A percentile compares a stretch with the other conserved stretches of the same genome.
Evolutionary conservation across 2,113 vertebrate genomes (phyloP).

Genomic region (Origma solitaria): DNA sequence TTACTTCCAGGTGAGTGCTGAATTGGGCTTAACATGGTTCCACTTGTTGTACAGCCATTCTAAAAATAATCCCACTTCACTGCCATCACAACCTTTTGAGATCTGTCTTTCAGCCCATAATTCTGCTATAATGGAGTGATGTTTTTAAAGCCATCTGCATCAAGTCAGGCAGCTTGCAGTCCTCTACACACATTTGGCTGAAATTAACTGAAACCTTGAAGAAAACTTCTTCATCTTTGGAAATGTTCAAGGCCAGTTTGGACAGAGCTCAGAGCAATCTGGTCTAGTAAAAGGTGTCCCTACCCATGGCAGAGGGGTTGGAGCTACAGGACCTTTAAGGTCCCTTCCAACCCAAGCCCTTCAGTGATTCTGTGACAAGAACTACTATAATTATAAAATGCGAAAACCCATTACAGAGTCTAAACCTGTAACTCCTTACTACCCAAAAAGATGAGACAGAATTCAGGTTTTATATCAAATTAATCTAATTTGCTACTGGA

Average conservation of each 20-base stretch:
- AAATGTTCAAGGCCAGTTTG: neutral
- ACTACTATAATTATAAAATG: neutral
- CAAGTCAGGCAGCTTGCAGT: neutral
- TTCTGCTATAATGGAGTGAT: neutral
- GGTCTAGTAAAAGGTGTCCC: neutral
- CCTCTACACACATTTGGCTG: neutral
- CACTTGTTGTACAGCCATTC: neutral
- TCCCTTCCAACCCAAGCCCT: neutral
- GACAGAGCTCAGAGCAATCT: neutral
- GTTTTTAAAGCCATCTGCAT: neutral
- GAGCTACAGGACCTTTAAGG: neutral
- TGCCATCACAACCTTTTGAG: neutral
- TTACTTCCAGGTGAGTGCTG: neutral
- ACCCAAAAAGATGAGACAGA: neutral
- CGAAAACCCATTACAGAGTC: neutral
- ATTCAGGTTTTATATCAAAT: neutral
- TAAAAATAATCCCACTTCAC: neutral
- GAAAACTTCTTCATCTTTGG: neutral
- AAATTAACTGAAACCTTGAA: neutral
- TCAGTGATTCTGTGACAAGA: neutral
- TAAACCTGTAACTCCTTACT: neutral
- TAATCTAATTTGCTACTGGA: neutral
- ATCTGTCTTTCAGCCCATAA: neutral
- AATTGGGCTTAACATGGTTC: neutral
- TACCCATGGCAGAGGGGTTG: neutral